Evolutionary conservation across 2,113 vertebrate species (phyloP).

Genomic region (Alectura lathami): DNA sequence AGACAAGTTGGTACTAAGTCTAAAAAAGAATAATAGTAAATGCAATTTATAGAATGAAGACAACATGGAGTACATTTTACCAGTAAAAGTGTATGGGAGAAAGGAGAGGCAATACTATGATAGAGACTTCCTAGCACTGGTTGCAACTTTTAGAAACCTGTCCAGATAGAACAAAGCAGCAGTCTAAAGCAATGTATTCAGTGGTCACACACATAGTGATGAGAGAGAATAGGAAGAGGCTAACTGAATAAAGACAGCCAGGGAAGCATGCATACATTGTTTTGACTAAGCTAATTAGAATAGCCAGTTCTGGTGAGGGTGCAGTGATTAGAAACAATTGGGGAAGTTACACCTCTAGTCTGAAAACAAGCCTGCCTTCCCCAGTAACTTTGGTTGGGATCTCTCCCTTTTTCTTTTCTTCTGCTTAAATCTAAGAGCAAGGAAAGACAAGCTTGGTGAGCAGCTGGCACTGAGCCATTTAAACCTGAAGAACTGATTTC

Average conservation of each 20-base stretch:
- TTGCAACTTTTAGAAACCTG: neutral
- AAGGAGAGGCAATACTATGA: neutral
- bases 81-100: neutral
- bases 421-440: neutral
- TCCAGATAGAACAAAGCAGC: neutral
- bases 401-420: neutral
- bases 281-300: neutral
- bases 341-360: neutral
- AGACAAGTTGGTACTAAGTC: neutral
- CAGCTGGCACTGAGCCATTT: neutral
- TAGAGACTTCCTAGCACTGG: neutral
- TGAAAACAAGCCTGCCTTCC: neutral
- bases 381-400: neutral
- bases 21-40: neutral
- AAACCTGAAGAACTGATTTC: neutral
- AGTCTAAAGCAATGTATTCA: neutral
- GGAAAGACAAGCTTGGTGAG: neutral
- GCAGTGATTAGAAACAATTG: neutral
- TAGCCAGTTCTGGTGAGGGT: neutral
- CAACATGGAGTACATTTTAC: neutral
- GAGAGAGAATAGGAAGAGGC: neutral
- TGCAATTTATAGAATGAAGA: neutral
- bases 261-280: rapidly evolving
- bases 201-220: rapidly evolving
- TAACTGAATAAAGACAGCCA: neutral